Base-by-base conservation (phyloP, 2,888 invertebrate genomes). In the Morpho deidamia region DNA sequence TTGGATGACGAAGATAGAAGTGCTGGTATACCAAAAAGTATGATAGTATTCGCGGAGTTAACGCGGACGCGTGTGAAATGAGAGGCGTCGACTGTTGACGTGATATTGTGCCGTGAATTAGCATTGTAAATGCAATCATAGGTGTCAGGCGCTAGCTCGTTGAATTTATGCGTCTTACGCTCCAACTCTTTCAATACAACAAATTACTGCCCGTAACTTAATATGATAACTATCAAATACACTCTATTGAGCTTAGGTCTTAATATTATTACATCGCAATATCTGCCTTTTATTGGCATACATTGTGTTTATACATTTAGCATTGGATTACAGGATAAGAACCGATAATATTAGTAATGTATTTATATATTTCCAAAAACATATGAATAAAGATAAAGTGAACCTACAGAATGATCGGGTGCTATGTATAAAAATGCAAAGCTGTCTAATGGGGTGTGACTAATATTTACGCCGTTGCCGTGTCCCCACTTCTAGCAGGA, bases 121-220 rank as follows among this genome's bases (percentile, higher is more conserved):
- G 88, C 88, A 88, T 83, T 89, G 89, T 88, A 87, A 87, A 89
- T 89, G 88, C 85, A 88, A 88, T 89, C 88, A 87, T 84, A 88
- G 88, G 83, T 88, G 87, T 88, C 87, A 83, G 77, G 77, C 80
- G 83, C 78, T 81, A 79, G 83, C 78, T 76, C 76, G 76, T 79
- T 80, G 78, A 82, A 86, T 88, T 86, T 88, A 88, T 86, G 81
- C 81, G 76, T 83, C 82, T 81, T 81, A 81, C 80, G 78, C 80
- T 76, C 72, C 71, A 69, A 72, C 71, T 78, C 80, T 75, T 78
- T 78, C 78, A 81, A 83, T 80, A 81, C 73, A 76, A 81, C 82
- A 84, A 82, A 85, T 85, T 85, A 83, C 78, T 76, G 74, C 75
- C 76, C 73, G 83, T 86, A 83, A 84, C 81, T 81, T 49, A 49